These are phyloP conservation scores for Dolichotis patagonum DNA, from an alignment of 2,113 vertebrate species.

Conservation along the genomic window DNA sequence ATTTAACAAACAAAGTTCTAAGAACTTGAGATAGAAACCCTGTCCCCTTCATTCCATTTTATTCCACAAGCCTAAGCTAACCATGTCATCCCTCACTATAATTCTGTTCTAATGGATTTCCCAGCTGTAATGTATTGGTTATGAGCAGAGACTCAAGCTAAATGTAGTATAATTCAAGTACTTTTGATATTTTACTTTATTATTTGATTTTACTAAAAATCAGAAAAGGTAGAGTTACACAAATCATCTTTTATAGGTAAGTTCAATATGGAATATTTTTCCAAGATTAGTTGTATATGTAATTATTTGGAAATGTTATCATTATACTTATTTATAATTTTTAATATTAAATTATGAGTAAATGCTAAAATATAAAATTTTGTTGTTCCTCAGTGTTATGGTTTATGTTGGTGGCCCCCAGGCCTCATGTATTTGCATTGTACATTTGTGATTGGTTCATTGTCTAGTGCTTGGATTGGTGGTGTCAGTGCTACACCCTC, in stretches of 20 bases:
- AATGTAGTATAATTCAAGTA: constrained; percentile 19
- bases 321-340: background rate
- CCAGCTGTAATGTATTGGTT: background rate
- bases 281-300: background rate
- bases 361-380: background rate
- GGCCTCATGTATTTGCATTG: no score
- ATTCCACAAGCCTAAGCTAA: background rate
- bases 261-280: background rate
- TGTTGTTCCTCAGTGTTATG: background rate
- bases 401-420: no score
- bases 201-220: background rate
- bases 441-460: no score
- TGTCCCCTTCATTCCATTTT: background rate
- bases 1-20: background rate
- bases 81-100: background rate
- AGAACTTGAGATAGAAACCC: background rate
- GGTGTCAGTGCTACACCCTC: no score
- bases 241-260: background rate
- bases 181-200: background rate
- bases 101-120: background rate
- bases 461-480: no score
- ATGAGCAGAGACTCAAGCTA: background rate
- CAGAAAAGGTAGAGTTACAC: background rate
- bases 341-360: background rate
- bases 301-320: background rate